These are phyloP conservation scores for Lutjanus campechanus DNA, from an alignment of 2,797 vertebrate species.

Conservation along the genomic window DNA sequence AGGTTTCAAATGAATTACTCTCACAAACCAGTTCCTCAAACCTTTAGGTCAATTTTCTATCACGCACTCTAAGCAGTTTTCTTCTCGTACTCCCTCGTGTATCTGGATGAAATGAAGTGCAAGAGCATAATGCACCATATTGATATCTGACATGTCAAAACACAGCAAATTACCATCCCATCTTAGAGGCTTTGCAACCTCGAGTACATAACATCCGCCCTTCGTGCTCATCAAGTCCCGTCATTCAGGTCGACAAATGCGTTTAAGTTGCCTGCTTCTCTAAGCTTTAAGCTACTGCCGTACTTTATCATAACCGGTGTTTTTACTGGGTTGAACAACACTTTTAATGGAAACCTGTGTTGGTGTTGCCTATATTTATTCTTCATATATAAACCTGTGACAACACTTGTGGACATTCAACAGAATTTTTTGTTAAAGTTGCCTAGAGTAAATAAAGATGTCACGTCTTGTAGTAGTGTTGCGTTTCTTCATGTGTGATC, in stretches of 20 bases:
- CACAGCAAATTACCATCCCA: slow-evolving; percentile 63
- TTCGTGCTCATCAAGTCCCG: slow-evolving; percentile 48
- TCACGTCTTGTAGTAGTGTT: too few relatives aligned
- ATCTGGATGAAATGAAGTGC: slow-evolving; percentile 65
- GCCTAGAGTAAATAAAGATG: too few relatives aligned
- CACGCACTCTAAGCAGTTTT: slow-evolving; percentile 54
- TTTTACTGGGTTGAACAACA: not conserved
- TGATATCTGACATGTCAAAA: slow-evolving; percentile 71
- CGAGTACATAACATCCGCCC: slow-evolving; percentile 66
- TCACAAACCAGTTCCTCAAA: not conserved
- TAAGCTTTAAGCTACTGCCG: not conserved
- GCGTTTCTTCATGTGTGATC: too few relatives aligned
- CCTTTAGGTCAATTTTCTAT: slow-evolving; percentile 29
- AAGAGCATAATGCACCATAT: slow-evolving; percentile 70
- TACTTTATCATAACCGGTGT: not conserved
- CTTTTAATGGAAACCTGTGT: not conserved
- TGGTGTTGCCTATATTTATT: too few relatives aligned
- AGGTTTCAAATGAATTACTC: not conserved
- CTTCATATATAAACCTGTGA: not conserved
- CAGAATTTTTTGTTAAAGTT: too few relatives aligned
- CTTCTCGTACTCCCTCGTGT: slow-evolving; percentile 40
- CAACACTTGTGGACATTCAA: not conserved
- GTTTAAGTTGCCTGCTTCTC: slow-evolving; percentile 48
- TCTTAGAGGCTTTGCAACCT: slow-evolving; percentile 61
- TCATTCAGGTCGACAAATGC: slow-evolving; percentile 63